Conservation (phyloP, 1,140 invertebrate genomes). For the Cyrtorhinus lividipennis region DNA sequence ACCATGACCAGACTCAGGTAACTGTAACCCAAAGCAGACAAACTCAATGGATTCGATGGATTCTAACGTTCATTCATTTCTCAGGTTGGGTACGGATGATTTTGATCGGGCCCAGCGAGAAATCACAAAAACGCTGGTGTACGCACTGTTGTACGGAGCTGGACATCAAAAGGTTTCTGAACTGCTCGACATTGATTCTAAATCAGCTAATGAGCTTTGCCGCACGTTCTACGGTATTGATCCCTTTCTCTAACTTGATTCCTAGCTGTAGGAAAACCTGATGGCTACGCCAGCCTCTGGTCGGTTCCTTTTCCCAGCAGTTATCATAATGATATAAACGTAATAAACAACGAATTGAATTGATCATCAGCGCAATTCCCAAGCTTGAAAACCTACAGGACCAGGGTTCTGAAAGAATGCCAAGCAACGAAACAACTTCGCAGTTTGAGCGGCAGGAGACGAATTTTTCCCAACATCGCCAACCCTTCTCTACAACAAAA, state of each 20-base stretch:
- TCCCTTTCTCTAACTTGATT: too few species aligned
- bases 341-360: neutral
- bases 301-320: too few species aligned
- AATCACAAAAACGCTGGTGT: constrained; percentile 42
- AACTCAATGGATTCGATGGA: neutral
- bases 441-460: constrained; percentile 34
- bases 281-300: too few species aligned
- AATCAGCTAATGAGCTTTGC: constrained; percentile 32
- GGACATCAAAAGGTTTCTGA: constrained; percentile 37
- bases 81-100: constrained; percentile 30
- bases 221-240: constrained; percentile 29
- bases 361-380: constrained; percentile 34
- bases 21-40: constrained; percentile 15
- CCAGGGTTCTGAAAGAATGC: constrained; percentile 32
- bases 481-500: constrained; percentile 27
- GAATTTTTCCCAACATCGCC: constrained; percentile 33
- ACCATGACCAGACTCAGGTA: constrained; percentile 38
- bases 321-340: neutral
- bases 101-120: constrained; percentile 32
- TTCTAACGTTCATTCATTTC: neutral
- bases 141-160: constrained; percentile 44
- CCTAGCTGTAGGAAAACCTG: too few species aligned
- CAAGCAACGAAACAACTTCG: constrained; percentile 30
- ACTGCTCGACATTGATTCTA: constrained; percentile 33
- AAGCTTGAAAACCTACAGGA: constrained; percentile 33